Conservation (phyloP, 2,888 invertebrate genomes). For the Drosophila koepferae region DNA sequence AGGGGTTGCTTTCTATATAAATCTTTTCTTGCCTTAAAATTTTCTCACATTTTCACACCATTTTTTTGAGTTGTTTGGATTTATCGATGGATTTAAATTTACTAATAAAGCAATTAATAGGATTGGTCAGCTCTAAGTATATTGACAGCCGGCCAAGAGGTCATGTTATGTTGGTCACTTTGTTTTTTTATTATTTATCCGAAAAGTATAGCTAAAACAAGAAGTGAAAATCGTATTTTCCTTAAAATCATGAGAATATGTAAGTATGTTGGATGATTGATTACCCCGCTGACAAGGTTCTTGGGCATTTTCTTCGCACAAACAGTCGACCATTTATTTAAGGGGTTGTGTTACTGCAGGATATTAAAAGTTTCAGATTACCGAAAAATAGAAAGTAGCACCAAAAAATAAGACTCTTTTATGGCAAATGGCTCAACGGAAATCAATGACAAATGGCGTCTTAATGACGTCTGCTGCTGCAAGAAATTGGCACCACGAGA, state of each 20-base stretch:
- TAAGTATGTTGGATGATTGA: constrained; percentile 47
- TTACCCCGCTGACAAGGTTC: constrained; percentile 37
- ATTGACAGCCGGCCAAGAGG: constrained; percentile 74
- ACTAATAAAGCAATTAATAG: constrained; percentile 81
- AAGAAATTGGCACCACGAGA: constrained; percentile 46
- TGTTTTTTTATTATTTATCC: constrained; percentile 3
- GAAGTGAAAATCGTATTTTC: background rate
- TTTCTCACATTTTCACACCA: constrained; percentile 62
- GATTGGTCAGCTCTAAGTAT: constrained; percentile 56
- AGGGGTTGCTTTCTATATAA: constrained; percentile 47
- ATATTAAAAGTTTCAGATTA: constrained; percentile 67
- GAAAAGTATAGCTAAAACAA: constrained; percentile 10
- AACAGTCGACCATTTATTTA: constrained; percentile 50
- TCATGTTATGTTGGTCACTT: constrained; percentile 68
- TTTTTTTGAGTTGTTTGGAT: constrained; percentile 70
- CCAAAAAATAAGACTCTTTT: constrained; percentile 56
- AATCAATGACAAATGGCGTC: constrained; percentile 71
- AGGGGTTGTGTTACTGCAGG: constrained; percentile 23
- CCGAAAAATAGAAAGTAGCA: constrained; percentile 26
- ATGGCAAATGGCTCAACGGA: constrained; percentile 65
- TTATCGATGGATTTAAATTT: constrained; percentile 41
- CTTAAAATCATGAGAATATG: background rate
- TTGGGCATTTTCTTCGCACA: constrained; percentile 26
- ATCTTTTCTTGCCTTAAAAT: constrained; percentile 40
- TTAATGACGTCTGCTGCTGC: constrained; percentile 74